Evolutionary conservation across 2,113 vertebrate species (phyloP), one percentile per base, ranked within the genome.

Genomic region (Cephalopterus ornatus): DNA sequence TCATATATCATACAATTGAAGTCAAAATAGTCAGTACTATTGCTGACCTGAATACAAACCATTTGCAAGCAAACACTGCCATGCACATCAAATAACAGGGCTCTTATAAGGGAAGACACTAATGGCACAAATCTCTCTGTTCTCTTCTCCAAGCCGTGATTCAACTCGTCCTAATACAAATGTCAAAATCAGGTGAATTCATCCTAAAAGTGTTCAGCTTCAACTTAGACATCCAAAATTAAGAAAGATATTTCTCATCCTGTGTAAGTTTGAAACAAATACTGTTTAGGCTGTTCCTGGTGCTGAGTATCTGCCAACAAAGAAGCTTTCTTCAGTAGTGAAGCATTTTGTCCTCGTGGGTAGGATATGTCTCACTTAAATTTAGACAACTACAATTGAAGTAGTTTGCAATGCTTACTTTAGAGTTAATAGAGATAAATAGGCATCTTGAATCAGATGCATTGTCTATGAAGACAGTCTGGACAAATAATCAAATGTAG

Each of bases 401-500:
- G 82, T 58, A 65, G 49, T 83, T 92, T 88, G n/a, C 62, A 58
- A 52, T 41, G 70, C 53, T 93, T 39, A 50, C 20, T 76, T 94
- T 58, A 68, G 62, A 85, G 53, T 86, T 95, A 86, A 84, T 55
- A 87, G 39, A 95, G 68, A 85, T 55, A 77, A 91, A 95, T 7
- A 52, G 33, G 50, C 32, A 19, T 63, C 56, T 86, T 86, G 77
- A 87, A 77, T 84, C 33, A 87, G 47, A 77, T 9, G 11, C 52
- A 78, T 47, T 89, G 41, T 77, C 49, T 92, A 24, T 41, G 73
- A 96, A 93, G 62, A 73, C 33, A 44, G 84, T 72, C 86, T 91
- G 76, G 68, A 92, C 52, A 89, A 92, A 65, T 89, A 89, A 89
- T 81, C 73, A 91, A 84, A 88, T 55, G 24, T 12, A 91, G 80